phyloP scores from a whole-genome alignment of 2,888 invertebrate species.

The Pheosia gnoma region DNA sequence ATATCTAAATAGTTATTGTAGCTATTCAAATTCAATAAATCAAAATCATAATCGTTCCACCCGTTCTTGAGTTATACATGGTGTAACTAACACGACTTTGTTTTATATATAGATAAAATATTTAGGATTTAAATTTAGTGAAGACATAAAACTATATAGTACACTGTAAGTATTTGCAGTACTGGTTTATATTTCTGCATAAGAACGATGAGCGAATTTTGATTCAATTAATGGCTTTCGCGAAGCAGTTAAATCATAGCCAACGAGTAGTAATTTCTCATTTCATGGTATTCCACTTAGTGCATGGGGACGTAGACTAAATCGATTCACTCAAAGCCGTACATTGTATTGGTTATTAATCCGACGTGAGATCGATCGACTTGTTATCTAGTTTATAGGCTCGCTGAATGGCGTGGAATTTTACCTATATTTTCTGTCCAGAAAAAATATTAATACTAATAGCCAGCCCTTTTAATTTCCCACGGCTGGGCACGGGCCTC shows the following conservation, averaged over 20 bases:
- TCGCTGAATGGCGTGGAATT: not conserved
- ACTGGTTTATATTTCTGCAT: too few relatives aligned
- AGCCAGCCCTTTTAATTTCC: too few relatives aligned
- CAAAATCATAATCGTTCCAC: too few relatives aligned
- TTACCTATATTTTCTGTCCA: not conserved
- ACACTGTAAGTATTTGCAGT: too few relatives aligned
- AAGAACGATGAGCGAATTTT: not conserved
- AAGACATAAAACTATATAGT: too few relatives aligned
- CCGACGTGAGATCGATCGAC: conserved; percentile 38
- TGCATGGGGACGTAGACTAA: conserved; percentile 15
- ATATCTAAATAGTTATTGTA: too few relatives aligned
- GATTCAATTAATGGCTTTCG: not conserved
- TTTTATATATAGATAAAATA: not conserved
- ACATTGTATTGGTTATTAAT: conserved; percentile 40
- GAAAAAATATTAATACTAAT: too few relatives aligned
- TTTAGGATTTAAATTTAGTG: too few relatives aligned
- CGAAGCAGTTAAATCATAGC: conserved; percentile 1
- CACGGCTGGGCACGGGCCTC: too few relatives aligned
- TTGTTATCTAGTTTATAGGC: conserved; percentile 1
- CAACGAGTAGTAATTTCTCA: conserved; percentile 5
- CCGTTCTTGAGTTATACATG: too few relatives aligned
- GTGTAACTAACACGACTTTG: not conserved
- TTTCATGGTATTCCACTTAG: conserved; percentile 6
- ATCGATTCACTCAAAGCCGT: conserved; percentile 20
- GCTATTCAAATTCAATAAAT: too few relatives aligned